phyloP scores from a whole-genome alignment of 1,140 invertebrate genomes.

The Orussus abietinus region DNA sequence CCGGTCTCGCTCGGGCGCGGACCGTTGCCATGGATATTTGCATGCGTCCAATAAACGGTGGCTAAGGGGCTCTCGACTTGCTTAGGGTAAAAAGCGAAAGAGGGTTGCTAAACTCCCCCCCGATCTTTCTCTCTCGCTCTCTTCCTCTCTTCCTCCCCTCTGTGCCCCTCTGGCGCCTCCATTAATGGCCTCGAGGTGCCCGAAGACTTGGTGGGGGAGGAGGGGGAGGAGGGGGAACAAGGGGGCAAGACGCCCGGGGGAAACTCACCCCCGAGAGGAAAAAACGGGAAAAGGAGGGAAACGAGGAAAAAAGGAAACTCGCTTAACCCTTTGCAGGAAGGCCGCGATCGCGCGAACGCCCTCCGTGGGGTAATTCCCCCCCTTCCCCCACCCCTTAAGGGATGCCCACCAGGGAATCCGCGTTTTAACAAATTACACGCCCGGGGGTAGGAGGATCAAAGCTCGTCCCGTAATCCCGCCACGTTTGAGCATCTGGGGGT shows the following conservation, averaged over 20 bases:
- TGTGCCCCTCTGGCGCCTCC: constrained; percentile 1
- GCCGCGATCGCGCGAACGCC: too few species aligned
- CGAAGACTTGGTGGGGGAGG: constrained; percentile 16
- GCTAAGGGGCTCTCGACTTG: constrained; percentile 52
- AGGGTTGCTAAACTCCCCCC: constrained; percentile 41
- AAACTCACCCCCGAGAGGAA: constrained; percentile 21
- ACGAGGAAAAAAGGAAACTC: constrained; percentile 5
- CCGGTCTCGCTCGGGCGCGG: constrained; percentile 22
- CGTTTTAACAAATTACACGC: constrained; percentile 48
- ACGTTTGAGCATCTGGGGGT: constrained; percentile 34
- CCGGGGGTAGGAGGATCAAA: constrained; percentile 39
- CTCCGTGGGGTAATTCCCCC: too few species aligned
- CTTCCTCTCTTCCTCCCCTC: constrained; percentile 5
- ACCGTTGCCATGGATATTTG: constrained; percentile 56
- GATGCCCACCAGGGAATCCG: constrained; percentile 26
- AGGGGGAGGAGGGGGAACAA: constrained; percentile 1
- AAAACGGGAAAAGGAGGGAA: constrained; percentile 15
- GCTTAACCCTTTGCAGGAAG: too few species aligned
- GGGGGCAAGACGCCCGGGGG: constrained; percentile 7
- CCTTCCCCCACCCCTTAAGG: too few species aligned
- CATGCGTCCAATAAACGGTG: constrained; percentile 56
- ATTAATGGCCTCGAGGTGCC: constrained; percentile 36
- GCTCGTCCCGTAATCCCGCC: constrained; percentile 34
- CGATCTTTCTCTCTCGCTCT: constrained; percentile 17
- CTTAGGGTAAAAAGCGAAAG: constrained; percentile 50